Evolutionary conservation across 2,888 invertebrate species (phyloP), one percentile per base, ranked within the genome.

Genomic region (Drosophila histrio): DNA sequence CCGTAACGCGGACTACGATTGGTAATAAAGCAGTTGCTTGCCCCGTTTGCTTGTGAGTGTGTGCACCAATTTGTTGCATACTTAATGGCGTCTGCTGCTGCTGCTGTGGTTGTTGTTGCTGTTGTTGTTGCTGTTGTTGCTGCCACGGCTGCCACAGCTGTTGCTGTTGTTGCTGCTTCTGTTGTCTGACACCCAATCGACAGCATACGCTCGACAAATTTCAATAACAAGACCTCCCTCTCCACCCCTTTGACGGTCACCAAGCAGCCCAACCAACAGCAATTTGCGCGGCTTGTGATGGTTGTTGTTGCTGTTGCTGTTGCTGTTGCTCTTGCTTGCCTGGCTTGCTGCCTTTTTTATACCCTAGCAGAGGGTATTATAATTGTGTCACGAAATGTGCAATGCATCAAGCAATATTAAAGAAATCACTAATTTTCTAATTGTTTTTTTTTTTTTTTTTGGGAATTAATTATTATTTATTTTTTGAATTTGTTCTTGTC

Each of bases 121-220:
- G 58, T 43, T 9, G 24, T 2, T 34, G 44, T 32, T 9, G 19
- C 19, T 15, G 41, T 17, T 49, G 36, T 36, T 41, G 17, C 19
- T 38, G 24, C 21, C 39, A n/a, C 5, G 30, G 34, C 26, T 24
- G 26, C 30, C 34, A 21, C 22, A 46, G 30, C 7, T 44, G 24
- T 22, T 22, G 59, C 54, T 9, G 21, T 22, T 28, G 19, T 24
- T 34, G 28, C 43, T 50, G 17, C 11, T 50, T 39, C 34, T 38
- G 60, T 44, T 15, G 43, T 44, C 70, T 65, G 79, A 50, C 73
- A 82, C 50, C 61, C 85, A 76, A 76, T 73, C 65, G 69, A 74
- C 56, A 53, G 56, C 66, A 71, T 56, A 82, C 77, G 86, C 77
- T 79, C 72, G 62, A 75, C 69, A 79, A 83, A 79, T 83, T 81